phyloP scores from a whole-genome alignment of 2,113 vertebrate species.

The Cricetomys ansorgei region DNA sequence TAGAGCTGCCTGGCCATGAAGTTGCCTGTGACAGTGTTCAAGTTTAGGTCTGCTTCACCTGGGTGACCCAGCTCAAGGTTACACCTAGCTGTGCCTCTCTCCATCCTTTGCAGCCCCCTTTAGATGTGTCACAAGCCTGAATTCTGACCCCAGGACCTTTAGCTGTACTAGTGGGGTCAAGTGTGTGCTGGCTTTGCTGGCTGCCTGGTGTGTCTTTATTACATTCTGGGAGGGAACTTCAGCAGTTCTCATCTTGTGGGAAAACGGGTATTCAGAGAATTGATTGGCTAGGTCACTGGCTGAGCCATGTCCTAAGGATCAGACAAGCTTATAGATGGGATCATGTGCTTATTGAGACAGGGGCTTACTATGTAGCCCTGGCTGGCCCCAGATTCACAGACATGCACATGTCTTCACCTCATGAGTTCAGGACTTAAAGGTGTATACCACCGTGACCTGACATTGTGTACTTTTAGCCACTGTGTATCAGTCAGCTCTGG shows the following conservation, averaged over 20 bases:
- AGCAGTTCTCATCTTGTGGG: fast-evolving
- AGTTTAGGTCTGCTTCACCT: fast-evolving
- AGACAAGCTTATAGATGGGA: not conserved
- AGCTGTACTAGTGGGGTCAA: not conserved
- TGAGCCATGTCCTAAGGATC: not conserved
- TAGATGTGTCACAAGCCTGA: not conserved
- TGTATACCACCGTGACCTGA: not conserved
- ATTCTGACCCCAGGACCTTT: not conserved
- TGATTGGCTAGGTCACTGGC: not conserved
- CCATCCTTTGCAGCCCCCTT: not conserved
- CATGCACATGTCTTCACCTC: not conserved
- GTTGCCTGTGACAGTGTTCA: too few relatives aligned
- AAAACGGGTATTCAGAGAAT: not conserved
- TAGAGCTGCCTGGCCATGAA: not conserved
- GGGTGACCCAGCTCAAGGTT: not conserved
- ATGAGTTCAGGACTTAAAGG: not conserved
- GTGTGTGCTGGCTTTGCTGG: too few relatives aligned
- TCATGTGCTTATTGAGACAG: not conserved
- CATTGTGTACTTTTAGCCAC: not conserved
- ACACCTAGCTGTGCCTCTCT: not conserved
- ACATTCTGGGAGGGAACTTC: fast-evolving
- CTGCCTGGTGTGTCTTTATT: not conserved
- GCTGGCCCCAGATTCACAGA: not conserved
- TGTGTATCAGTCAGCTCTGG: not conserved
- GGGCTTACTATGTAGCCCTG: not conserved